Percentiles rank a stretch among this genome's conserved stretches.
Conservation (phyloP, 2,888 invertebrate species). For the Gymnoscelis rufifasciata region DNA sequence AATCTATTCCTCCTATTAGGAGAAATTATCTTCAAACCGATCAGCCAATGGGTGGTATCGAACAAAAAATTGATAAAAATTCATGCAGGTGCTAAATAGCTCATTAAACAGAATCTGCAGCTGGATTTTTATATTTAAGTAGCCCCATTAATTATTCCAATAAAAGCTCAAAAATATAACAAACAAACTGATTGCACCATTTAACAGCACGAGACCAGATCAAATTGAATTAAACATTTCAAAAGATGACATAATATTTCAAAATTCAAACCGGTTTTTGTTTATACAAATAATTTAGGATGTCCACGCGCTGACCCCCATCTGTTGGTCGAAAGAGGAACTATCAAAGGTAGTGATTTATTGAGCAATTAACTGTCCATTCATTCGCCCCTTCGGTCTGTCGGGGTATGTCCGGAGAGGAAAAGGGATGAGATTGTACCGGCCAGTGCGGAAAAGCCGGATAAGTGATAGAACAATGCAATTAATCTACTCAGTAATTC, state of each 20-base stretch:
- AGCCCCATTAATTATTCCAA: constrained; percentile 7
- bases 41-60: neutral
- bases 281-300: constrained; percentile 47
- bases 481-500: no score
- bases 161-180: constrained; percentile 3
- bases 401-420: constrained; percentile 24
- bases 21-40: neutral
- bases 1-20: neutral
- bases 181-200: constrained; percentile 39
- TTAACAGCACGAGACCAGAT: constrained; percentile 51
- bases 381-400: constrained; percentile 39
- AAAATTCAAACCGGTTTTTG: constrained; percentile 46
- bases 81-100: constrained; percentile 5
- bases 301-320: constrained; percentile 52
- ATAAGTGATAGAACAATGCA: no score
- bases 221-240: constrained; percentile 41
- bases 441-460: constrained; percentile 1
- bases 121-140: constrained; percentile 4
- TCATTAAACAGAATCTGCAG: constrained; percentile 8
- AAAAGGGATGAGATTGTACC: constrained; percentile 10
- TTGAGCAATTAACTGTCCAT: constrained; percentile 75
- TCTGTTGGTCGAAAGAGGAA: constrained; percentile 51
- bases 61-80: constrained; percentile 1
- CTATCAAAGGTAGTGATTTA: constrained; percentile 65
- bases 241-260: constrained; percentile 44